phyloP scores from a whole-genome alignment of 2,797 vertebrate species.

The Sylvia borin region DNA sequence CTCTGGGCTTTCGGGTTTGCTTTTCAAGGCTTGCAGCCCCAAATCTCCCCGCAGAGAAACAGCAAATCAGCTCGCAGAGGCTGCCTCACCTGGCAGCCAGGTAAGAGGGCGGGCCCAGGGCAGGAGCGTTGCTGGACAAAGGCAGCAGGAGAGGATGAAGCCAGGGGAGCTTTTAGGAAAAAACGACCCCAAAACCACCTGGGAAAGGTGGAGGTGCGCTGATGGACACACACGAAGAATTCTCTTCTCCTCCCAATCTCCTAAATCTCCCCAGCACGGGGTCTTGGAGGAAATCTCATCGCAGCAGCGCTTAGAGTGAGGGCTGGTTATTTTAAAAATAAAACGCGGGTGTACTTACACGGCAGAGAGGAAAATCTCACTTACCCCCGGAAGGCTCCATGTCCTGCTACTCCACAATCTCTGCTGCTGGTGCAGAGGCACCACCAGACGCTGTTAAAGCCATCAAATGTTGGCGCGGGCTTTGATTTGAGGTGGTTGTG shows the following conservation, averaged over 20 bases:
- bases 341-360: background rate
- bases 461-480: no score
- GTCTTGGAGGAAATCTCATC: background rate
- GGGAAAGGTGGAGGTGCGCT: background rate
- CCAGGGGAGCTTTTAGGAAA: background rate
- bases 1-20: background rate
- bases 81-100: conserved; percentile 47
- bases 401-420: background rate
- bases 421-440: background rate
- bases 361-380: background rate
- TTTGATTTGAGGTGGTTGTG: background rate
- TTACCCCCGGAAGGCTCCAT: background rate
- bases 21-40: background rate
- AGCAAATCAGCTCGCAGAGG: background rate
- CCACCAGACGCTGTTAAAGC: no score
- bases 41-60: conserved; percentile 23
- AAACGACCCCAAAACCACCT: background rate
- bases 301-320: background rate
- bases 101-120: conserved; percentile 12
- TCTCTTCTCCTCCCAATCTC: background rate
- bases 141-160: background rate
- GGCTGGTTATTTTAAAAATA: background rate
- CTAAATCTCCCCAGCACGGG: no score
- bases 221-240: background rate
- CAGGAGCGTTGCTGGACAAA: background rate